phyloP scores from a whole-genome alignment of 1,140 invertebrate genomes.

The Neelides sp. region DNA sequence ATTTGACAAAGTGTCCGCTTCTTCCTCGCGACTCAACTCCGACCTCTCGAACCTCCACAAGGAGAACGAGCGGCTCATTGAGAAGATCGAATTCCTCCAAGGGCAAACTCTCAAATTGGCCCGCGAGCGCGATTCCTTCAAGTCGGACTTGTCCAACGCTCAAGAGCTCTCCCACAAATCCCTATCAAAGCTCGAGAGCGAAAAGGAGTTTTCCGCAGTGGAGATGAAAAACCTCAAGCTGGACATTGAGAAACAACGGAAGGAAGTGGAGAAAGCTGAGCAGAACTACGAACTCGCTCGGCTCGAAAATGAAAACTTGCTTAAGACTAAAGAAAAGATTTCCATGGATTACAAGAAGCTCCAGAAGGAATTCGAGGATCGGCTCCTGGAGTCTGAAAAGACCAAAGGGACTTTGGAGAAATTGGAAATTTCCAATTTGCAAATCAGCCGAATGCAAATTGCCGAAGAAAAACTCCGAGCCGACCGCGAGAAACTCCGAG shows the following conservation, averaged over 20 bases:
- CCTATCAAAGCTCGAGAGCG: slow-evolving; percentile 7
- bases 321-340: background rate
- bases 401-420: background rate
- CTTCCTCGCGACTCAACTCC: background rate
- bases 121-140: background rate
- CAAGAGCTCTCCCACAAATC: too few relatives aligned
- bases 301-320: slow-evolving; percentile 7
- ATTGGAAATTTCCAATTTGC: slow-evolving; percentile 1
- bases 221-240: background rate
- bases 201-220: background rate
- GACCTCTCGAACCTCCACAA: slow-evolving; percentile 7
- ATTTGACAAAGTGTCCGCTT: background rate
- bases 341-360: background rate
- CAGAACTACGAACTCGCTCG: slow-evolving; percentile 12
- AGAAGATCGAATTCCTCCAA: slow-evolving; percentile 7
- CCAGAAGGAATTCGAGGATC: slow-evolving; percentile 1
- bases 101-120: slow-evolving; percentile 3
- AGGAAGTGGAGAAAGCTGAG: slow-evolving; percentile 4
- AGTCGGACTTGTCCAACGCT: too few relatives aligned
- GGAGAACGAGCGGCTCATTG: slow-evolving; percentile 1
- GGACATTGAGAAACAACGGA: slow-evolving; percentile 3
- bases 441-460: background rate
- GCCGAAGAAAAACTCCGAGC: background rate
- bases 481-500: background rate
- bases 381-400: background rate